These are phyloP conservation scores for Ditylenchus dipsaci DNA, from an alignment of 1,140 invertebrate genomes.

Conservation along the genomic window DNA sequence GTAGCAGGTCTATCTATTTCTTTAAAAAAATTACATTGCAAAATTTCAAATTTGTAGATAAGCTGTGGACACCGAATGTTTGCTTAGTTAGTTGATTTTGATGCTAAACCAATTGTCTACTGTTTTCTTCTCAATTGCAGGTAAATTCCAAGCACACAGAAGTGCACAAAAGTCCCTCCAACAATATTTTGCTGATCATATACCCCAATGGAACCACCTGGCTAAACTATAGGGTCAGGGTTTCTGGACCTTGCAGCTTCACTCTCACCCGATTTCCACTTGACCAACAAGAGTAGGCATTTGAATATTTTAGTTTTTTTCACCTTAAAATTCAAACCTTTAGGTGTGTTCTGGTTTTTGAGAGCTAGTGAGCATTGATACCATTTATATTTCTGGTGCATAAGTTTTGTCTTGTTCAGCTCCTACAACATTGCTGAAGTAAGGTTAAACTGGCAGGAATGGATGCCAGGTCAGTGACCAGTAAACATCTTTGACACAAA, in stretches of 20 bases:
- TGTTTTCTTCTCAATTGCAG: slow-evolving; percentile 41
- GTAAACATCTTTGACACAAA: too few relatives aligned
- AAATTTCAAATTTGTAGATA: slow-evolving; percentile 4
- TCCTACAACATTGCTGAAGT: slow-evolving; percentile 47
- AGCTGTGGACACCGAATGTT: slow-evolving; percentile 56
- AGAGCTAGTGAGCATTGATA: slow-evolving; percentile 11
- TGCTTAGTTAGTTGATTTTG: slow-evolving; percentile 27
- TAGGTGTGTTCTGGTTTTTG: slow-evolving; percentile 30
- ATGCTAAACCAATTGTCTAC: slow-evolving; percentile 1
- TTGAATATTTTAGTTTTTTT: too few relatives aligned
- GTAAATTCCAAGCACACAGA: slow-evolving; percentile 53
- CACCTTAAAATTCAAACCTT: not conserved
- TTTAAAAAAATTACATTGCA: not conserved
- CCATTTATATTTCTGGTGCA: slow-evolving; percentile 1
- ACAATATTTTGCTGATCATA: slow-evolving; percentile 54
- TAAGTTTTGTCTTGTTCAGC: slow-evolving; percentile 16
- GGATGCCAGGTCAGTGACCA: too few relatives aligned
- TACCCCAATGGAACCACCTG: slow-evolving; percentile 57
- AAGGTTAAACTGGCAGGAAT: slow-evolving; percentile 26
- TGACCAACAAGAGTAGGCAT: slow-evolving; percentile 35
- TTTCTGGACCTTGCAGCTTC: slow-evolving; percentile 53
- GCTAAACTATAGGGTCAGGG: slow-evolving; percentile 56
- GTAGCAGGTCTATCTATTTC: slow-evolving; percentile 26
- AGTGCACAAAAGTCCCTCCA: slow-evolving; percentile 49
- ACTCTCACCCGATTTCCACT: slow-evolving; percentile 51